Evolutionary conservation across 2,888 invertebrate species (phyloP).

Genomic region (Drosophila helvetica): DNA sequence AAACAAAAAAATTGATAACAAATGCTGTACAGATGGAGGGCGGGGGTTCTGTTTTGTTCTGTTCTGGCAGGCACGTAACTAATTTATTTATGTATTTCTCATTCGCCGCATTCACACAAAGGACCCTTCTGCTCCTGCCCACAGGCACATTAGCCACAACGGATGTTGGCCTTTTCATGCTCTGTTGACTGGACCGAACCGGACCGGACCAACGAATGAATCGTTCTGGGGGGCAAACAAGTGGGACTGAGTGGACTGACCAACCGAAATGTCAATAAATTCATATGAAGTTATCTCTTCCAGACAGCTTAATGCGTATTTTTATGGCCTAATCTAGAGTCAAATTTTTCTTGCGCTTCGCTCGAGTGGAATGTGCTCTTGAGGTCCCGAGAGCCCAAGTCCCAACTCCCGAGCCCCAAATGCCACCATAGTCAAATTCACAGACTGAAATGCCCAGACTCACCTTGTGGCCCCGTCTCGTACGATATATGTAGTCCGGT

Average conservation of each 20-base stretch:
- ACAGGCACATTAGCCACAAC: constrained; percentile 72
- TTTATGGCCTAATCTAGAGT: constrained; percentile 71
- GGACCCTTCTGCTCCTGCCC: constrained; percentile 49
- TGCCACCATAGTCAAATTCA: constrained; percentile 35
- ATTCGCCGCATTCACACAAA: constrained; percentile 58
- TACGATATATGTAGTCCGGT: neutral
- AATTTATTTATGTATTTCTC: constrained; percentile 72
- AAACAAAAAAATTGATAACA: constrained; percentile 19
- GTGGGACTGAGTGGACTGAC: constrained; percentile 46
- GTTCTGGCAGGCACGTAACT: constrained; percentile 66
- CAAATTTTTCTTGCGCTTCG: constrained; percentile 53
- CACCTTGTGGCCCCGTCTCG: constrained; percentile 47
- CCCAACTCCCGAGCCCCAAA: constrained; percentile 36
- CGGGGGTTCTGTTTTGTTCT: constrained; percentile 13
- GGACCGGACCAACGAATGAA: constrained; percentile 19
- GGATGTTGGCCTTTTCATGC: constrained; percentile 76
- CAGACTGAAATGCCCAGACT: constrained; percentile 57
- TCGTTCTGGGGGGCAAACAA: constrained; percentile 53
- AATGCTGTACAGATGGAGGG: neutral
- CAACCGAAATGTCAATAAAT: constrained; percentile 72
- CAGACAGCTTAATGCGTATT: constrained; percentile 76
- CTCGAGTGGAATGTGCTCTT: constrained; percentile 29
- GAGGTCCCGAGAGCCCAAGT: neutral
- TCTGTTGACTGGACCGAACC: constrained; percentile 46
- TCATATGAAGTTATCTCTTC: constrained; percentile 75